Conservation (phyloP, 2,113 vertebrate species). For the Numida meleagris region DNA sequence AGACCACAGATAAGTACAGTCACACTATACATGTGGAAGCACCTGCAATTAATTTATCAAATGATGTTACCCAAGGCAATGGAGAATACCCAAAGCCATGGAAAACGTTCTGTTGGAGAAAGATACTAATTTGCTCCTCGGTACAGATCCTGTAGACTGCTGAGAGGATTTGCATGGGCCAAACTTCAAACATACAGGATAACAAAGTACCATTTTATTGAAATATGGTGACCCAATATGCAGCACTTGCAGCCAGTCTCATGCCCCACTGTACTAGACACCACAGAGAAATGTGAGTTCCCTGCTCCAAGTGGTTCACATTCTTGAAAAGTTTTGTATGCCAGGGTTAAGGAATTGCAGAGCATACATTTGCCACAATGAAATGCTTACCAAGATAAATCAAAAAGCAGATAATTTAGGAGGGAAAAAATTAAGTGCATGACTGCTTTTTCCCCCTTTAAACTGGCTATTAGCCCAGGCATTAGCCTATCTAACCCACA, state of each 20-base stretch:
- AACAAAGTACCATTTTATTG: neutral
- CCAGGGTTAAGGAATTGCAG: neutral
- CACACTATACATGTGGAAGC: neutral
- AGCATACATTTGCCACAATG: neutral
- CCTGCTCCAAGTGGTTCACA: neutral
- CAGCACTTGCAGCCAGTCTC: neutral
- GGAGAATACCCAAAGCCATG: neutral
- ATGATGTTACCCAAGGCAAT: neutral
- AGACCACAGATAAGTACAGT: neutral
- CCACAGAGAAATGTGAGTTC: neutral
- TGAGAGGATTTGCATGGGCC: neutral
- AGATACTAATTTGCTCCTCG: neutral
- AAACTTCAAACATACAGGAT: neutral
- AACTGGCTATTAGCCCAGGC: conserved; percentile 18
- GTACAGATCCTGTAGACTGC: neutral
- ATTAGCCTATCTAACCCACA: neutral
- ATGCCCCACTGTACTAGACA: neutral
- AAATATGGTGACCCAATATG: neutral
- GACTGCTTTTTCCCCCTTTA: neutral
- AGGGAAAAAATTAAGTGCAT: conserved; percentile 2
- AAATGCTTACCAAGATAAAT: conserved; percentile 15
- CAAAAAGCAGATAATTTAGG: conserved; percentile 4
- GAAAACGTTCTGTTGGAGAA: neutral
- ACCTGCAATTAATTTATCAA: neutral
- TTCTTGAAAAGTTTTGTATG: neutral